Percentiles rank a stretch among this genome's conserved stretches.
phyloP scores from a whole-genome alignment of 2,888 invertebrate genomes.

The Apamea monoglypha region DNA sequence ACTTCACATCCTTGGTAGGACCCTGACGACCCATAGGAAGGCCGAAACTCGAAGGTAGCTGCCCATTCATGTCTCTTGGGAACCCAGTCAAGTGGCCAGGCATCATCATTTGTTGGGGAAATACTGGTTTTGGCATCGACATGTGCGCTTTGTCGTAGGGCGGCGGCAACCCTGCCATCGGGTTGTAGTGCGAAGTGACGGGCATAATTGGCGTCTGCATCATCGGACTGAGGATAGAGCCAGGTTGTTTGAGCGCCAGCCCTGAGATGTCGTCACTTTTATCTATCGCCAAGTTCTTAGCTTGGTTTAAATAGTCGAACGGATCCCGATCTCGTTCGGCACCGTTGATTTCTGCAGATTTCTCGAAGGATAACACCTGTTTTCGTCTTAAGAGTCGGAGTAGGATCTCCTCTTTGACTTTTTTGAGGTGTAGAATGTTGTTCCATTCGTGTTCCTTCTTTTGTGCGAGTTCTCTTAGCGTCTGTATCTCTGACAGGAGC shows the following conservation, averaged over 20 bases:
- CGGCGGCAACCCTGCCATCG: constrained; percentile 84
- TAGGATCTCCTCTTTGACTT: constrained; percentile 95
- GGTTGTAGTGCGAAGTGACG: constrained; percentile 83
- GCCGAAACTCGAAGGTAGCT: constrained; percentile 88
- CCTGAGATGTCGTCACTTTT: constrained; percentile 88
- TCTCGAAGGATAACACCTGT: constrained; percentile 90
- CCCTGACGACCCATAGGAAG: constrained; percentile 92
- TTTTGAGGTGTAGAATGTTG: constrained; percentile 94
- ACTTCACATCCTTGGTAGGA: constrained; percentile 95
- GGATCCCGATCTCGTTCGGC: constrained; percentile 81
- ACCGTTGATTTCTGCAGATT: constrained; percentile 83
- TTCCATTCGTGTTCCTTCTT: constrained; percentile 97
- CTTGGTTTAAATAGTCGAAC: constrained; percentile 85
- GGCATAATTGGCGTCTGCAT: constrained; percentile 83
- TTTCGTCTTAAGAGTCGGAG: constrained; percentile 93
- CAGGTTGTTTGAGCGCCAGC: constrained; percentile 83
- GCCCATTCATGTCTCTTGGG: constrained; percentile 90
- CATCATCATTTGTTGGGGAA: constrained; percentile 85
- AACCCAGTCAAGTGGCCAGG: constrained; percentile 84
- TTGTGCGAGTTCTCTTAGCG: constrained; percentile 93
- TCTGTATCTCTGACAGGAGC: constrained; percentile 92
- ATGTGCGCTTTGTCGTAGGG: constrained; percentile 87
- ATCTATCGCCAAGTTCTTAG: constrained; percentile 86
- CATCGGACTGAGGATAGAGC: constrained; percentile 79
- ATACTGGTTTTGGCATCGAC: constrained; percentile 85